phyloP scores from a whole-genome alignment of 2,888 invertebrate genomes.

The Lepidonotus clava region DNA sequence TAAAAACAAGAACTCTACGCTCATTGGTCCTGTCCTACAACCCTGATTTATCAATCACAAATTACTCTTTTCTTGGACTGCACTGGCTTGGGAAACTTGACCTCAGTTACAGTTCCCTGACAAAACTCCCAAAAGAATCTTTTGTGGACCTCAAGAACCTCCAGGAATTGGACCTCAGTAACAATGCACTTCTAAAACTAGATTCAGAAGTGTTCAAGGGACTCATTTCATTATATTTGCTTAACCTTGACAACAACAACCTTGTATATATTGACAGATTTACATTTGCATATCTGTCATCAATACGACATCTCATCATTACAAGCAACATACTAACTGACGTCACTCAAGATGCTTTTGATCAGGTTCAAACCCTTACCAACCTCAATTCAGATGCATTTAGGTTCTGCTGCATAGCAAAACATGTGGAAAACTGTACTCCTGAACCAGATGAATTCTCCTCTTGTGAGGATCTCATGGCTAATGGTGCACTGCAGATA shows the following conservation, averaged over 20 bases:
- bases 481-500: constrained; percentile 63
- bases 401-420: constrained; percentile 73
- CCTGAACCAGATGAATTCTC: constrained; percentile 60
- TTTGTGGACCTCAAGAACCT: constrained; percentile 45
- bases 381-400: constrained; percentile 67
- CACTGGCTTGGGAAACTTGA: constrained; percentile 30
- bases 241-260: not conserved
- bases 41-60: not conserved
- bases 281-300: not conserved
- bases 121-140: not conserved
- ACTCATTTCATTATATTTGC: not conserved
- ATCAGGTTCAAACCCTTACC: constrained; percentile 14
- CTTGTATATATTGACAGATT: not conserved
- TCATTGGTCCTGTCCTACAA: not conserved
- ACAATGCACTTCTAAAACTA: constrained; percentile 27
- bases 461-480: constrained; percentile 61
- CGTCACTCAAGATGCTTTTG: constrained; percentile 52
- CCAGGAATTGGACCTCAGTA: constrained; percentile 49
- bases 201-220: constrained; percentile 36
- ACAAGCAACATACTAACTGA: constrained; percentile 37
- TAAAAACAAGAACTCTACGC: not conserved
- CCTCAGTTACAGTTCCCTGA: not conserved
- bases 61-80: not conserved
- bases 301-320: constrained; percentile 28
- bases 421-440: constrained; percentile 66